phyloP scores from a whole-genome alignment of 2,797 vertebrate species.

The Tangara arthus region DNA sequence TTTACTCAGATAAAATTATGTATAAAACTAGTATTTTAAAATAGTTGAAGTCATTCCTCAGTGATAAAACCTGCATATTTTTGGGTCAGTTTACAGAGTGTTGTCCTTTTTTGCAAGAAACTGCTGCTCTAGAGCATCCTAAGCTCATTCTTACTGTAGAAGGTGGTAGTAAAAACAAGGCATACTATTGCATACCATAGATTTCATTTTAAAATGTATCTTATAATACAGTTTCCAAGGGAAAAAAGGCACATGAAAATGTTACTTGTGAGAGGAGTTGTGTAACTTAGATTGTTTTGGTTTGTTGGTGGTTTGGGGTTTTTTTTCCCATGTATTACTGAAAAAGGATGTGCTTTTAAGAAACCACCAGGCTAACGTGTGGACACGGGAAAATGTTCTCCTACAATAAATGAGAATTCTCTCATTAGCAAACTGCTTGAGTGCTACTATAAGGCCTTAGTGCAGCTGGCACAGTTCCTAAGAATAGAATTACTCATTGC shows the following conservation, averaged over 20 bases:
- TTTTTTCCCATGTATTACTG: not conserved
- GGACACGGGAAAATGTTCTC: conserved; percentile 36
- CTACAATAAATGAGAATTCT: conserved; percentile 26
- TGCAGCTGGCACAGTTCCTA: conserved; percentile 73
- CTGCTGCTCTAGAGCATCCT: not conserved
- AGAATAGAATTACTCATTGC: conserved; percentile 77
- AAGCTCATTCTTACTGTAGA: not conserved
- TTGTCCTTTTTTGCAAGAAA: not conserved
- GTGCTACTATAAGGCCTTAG: conserved; percentile 54
- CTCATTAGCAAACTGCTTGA: conserved; percentile 73
- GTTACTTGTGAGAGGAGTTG: not conserved
- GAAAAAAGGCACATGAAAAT: not conserved
- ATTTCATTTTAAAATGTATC: not conserved
- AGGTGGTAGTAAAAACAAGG: not conserved
- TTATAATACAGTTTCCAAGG: not conserved
- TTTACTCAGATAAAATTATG: conserved; percentile 46
- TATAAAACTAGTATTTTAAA: conserved; percentile 41
- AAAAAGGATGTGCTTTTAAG: conserved; percentile 36
- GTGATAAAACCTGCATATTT: not conserved
- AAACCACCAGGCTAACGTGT: conserved; percentile 20
- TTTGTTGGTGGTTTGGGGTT: not conserved
- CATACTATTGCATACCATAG: not conserved
- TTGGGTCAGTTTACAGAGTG: not conserved
- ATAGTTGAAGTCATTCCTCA: conserved; percentile 6
- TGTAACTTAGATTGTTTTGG: not conserved